phyloP scores from a whole-genome alignment of 2,113 vertebrate genomes.

The Amblyornis subalaris region DNA sequence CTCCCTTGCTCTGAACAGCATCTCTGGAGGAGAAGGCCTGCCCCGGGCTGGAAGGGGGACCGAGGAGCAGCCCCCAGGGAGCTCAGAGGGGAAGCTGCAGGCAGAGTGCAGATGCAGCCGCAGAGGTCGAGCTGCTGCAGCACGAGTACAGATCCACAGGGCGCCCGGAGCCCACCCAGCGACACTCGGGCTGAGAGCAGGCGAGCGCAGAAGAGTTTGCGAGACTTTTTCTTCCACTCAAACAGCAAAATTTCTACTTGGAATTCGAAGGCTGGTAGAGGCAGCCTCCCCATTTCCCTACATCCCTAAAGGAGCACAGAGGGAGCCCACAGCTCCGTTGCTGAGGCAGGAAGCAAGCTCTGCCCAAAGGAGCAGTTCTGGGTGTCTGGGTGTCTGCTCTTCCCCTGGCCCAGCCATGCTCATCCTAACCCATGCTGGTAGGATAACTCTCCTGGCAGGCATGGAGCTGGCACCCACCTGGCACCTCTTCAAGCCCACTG shows the following conservation, averaged over 20 bases:
- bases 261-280: not conserved
- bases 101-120: not conserved
- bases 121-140: not conserved
- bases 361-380: not conserved
- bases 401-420: not conserved
- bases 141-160: rapidly evolving
- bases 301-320: rapidly evolving
- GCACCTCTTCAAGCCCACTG: rapidly evolving
- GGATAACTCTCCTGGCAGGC: not conserved
- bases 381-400: not conserved
- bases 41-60: not conserved
- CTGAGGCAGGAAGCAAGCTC: not conserved
- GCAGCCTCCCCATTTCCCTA: not conserved
- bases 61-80: not conserved
- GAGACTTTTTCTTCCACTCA: not conserved
- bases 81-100: not conserved
- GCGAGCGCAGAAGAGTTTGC: not conserved
- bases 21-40: not conserved
- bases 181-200: not conserved
- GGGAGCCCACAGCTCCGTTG: rapidly evolving
- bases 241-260: not conserved
- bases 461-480: not conserved
- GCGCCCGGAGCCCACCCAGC: rapidly evolving
- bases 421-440: not conserved
- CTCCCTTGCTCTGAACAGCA: not conserved